Evolutionary conservation across 2,888 invertebrate species (phyloP).

Genomic region (Thecocarcelia acutangulata): DNA sequence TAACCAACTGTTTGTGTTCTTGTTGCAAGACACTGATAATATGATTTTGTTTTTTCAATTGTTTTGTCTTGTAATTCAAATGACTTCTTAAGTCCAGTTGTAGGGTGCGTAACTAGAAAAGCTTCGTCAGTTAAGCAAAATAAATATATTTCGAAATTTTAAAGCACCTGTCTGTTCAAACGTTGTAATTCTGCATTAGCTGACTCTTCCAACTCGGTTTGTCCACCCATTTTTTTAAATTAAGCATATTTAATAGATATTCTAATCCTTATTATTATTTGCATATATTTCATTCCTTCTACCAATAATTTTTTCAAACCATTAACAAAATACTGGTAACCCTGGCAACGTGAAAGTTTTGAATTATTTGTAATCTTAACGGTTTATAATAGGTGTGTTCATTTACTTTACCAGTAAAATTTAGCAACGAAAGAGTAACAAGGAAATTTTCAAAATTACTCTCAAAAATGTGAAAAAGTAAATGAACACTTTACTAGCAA

Average conservation of each 20-base stretch:
- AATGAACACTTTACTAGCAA: too few relatives aligned
- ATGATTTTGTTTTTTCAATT: conserved; percentile 79
- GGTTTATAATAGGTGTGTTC: too few relatives aligned
- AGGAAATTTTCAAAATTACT: too few relatives aligned
- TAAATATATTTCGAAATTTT: not conserved
- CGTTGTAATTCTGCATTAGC: conserved; percentile 89
- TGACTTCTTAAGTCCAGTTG: conserved; percentile 77
- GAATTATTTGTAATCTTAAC: too few relatives aligned
- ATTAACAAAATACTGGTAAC: conserved; percentile 37
- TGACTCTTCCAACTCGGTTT: conserved; percentile 88
- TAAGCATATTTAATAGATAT: not conserved
- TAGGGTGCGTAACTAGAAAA: conserved; percentile 75
- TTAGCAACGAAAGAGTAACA: too few relatives aligned
- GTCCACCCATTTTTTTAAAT: conserved; percentile 82
- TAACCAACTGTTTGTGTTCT: conserved; percentile 77
- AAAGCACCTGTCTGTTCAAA: conserved; percentile 87
- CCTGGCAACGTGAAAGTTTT: conserved; percentile 26
- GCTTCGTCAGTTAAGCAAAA: not conserved
- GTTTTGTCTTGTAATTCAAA: conserved; percentile 78
- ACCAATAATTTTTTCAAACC: not conserved
- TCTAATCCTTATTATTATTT: too few relatives aligned
- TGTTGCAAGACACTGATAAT: conserved; percentile 78
- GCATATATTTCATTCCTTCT: not conserved
- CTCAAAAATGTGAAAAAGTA: too few relatives aligned
- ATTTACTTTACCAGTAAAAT: too few relatives aligned